These are phyloP conservation scores for Eustalomyia histrio DNA, from an alignment of 2,888 invertebrate genomes.

Conservation along the genomic window DNA sequence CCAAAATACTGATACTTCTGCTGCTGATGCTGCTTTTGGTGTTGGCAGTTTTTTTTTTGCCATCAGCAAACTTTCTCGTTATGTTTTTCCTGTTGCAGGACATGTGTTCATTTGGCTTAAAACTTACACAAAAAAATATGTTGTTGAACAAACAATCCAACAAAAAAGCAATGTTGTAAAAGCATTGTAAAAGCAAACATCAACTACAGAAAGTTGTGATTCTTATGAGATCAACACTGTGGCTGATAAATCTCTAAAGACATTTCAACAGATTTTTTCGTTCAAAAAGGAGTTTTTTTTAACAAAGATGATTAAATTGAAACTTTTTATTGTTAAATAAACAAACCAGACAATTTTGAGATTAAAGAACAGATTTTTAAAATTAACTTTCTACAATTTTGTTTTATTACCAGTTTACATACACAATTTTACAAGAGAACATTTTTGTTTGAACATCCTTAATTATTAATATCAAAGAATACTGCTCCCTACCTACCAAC, in stretches of 20 bases:
- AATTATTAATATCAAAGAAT: neutral
- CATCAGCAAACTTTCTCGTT: slow-evolving; percentile 45
- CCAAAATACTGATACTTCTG: slow-evolving; percentile 17
- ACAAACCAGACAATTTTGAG: neutral
- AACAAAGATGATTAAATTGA: slow-evolving; percentile 27
- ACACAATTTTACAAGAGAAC: neutral
- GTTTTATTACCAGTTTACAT: neutral
- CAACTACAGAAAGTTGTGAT: slow-evolving; percentile 41
- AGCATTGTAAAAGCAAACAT: slow-evolving; percentile 28
- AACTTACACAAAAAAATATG: slow-evolving; percentile 15
- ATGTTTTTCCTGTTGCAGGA: slow-evolving; percentile 48
- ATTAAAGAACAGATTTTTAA: neutral
- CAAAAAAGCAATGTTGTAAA: slow-evolving; percentile 1
- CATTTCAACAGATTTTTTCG: slow-evolving; percentile 45
- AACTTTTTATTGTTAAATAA: neutral
- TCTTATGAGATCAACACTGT: slow-evolving; percentile 56
- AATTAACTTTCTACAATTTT: neutral
- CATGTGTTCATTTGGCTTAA: slow-evolving; percentile 36
- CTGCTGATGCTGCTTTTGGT: neutral
- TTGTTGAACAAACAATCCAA: neutral
- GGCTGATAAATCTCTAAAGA: slow-evolving; percentile 59
- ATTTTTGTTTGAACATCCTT: neutral
- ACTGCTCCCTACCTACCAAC: slow-evolving; percentile 23
- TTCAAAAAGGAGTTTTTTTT: neutral
- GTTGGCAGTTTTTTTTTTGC: slow-evolving; percentile 28